Evolutionary conservation across 2,888 invertebrate genomes (phyloP).

Genomic region (Diplolepis rosae): DNA sequence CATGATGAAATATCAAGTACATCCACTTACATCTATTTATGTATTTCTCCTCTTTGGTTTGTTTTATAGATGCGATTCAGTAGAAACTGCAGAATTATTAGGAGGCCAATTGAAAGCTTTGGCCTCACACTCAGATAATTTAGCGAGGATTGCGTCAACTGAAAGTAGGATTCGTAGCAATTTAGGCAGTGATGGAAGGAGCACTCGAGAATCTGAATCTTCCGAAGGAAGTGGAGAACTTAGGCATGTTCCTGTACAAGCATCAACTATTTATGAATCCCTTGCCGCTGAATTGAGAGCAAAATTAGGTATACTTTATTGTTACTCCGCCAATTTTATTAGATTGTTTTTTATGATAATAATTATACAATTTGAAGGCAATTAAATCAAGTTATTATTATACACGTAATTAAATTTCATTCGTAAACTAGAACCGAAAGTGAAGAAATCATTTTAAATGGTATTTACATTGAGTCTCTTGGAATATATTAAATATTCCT

Average conservation of each 20-base stretch:
- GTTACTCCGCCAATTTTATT: slow-evolving; percentile 1
- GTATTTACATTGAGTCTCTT: not conserved
- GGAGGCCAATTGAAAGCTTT: slow-evolving; percentile 89
- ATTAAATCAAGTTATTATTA: not conserved
- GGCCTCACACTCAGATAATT: slow-evolving; percentile 70
- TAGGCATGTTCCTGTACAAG: slow-evolving; percentile 82
- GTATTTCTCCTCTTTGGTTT: slow-evolving; percentile 2
- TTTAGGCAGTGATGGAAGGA: slow-evolving; percentile 77
- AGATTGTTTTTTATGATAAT: not conserved
- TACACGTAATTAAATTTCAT: not conserved
- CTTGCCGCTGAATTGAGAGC: slow-evolving; percentile 92
- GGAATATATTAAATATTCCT: slow-evolving; percentile 14
- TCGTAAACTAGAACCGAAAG: not conserved
- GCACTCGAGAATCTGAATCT: slow-evolving; percentile 81
- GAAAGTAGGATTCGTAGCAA: slow-evolving; percentile 91
- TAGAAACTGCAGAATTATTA: slow-evolving; percentile 92
- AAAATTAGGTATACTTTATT: slow-evolving; percentile 76
- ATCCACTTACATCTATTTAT: not conserved
- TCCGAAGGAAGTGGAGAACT: slow-evolving; percentile 84
- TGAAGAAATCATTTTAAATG: slow-evolving; percentile 7
- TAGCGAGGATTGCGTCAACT: slow-evolving; percentile 75
- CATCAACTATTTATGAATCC: slow-evolving; percentile 90
- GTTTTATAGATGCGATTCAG: slow-evolving; percentile 88
- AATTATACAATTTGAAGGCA: not conserved
- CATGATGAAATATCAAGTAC: not conserved